Evolutionary conservation across 2,888 invertebrate species (phyloP).

Genomic region (Rhagonycha fulva): DNA sequence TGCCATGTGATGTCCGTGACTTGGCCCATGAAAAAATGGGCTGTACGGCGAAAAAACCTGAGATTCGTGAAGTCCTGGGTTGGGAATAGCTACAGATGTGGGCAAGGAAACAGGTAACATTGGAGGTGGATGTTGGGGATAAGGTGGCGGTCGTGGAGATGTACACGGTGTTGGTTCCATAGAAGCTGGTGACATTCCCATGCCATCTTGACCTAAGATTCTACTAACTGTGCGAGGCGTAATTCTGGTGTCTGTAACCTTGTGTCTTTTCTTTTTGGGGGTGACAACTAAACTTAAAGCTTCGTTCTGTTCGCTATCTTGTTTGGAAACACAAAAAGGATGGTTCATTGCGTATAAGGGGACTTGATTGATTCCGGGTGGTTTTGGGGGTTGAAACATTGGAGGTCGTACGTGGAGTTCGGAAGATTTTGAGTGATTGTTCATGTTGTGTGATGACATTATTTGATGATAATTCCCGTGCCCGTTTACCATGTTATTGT

Average conservation of each 20-base stretch:
- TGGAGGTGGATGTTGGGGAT: conserved; percentile 75
- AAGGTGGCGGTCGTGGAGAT: conserved; percentile 67
- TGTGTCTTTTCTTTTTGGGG: conserved; percentile 95
- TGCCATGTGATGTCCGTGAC: conserved; percentile 56
- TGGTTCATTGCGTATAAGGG: conserved; percentile 64
- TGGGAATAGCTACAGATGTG: conserved; percentile 95
- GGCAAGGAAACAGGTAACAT: conserved; percentile 89
- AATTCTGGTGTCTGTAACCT: conserved; percentile 93
- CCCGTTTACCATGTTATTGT: conserved; percentile 56
- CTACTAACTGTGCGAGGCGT: conserved; percentile 89
- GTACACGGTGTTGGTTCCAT: conserved; percentile 68
- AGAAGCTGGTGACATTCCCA: conserved; percentile 67
- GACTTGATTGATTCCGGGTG: conserved; percentile 64
- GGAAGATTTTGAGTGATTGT: conserved; percentile 49
- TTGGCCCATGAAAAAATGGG: conserved; percentile 76
- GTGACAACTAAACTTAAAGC: conserved; percentile 93
- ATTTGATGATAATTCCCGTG: conserved; percentile 60
- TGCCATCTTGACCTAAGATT: conserved; percentile 79
- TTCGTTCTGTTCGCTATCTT: conserved; percentile 87
- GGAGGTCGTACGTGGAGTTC: conserved; percentile 70
- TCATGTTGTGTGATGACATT: conserved; percentile 55
- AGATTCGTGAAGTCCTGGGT: conserved; percentile 93
- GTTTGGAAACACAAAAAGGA: conserved; percentile 65
- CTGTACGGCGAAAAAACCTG: conserved; percentile 92
- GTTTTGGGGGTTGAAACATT: conserved; percentile 86